phyloP scores from a whole-genome alignment of 2,888 invertebrate genomes.

The Carterocephalus palaemon region DNA sequence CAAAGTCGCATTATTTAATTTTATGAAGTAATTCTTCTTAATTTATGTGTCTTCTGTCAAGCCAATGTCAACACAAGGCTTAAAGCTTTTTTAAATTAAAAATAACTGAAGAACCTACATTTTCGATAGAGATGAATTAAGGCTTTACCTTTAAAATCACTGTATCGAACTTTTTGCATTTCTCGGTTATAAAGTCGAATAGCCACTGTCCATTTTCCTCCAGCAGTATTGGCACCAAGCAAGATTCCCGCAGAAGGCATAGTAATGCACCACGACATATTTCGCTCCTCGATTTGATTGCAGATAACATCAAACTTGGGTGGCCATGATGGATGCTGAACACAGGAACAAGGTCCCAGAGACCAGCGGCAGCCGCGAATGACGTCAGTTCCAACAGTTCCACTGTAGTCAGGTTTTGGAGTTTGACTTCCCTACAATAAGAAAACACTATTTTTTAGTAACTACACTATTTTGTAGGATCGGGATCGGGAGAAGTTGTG shows the following conservation, averaged over 20 bases:
- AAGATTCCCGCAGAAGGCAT: constrained; percentile 49
- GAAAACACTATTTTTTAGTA: neutral
- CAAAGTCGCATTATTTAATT: too few relatives aligned
- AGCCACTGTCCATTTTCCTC: constrained; percentile 71
- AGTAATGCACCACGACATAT: constrained; percentile 61
- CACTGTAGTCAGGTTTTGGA: constrained; percentile 46
- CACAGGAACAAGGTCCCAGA: constrained; percentile 68
- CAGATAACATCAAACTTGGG: constrained; percentile 53
- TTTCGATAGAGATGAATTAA: too few relatives aligned
- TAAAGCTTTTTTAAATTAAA: too few relatives aligned
- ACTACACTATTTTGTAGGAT: too few relatives aligned
- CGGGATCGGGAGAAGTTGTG: too few relatives aligned
- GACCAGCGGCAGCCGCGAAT: constrained; percentile 59
- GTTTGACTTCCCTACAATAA: constrained; percentile 55
- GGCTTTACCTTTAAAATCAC: constrained; percentile 79
- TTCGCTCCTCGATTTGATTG: constrained; percentile 46
- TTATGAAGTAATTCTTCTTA: too few relatives aligned
- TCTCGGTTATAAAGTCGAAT: constrained; percentile 72
- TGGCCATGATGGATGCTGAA: constrained; percentile 63
- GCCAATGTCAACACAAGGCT: too few relatives aligned
- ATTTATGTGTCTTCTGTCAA: too few relatives aligned
- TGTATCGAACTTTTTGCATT: constrained; percentile 72
- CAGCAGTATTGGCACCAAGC: constrained; percentile 57
- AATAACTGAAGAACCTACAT: too few relatives aligned
- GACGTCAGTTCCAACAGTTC: constrained; percentile 58